Base-by-base conservation (phyloP, 2,113 vertebrate species). In the Lathamus discolor region DNA sequence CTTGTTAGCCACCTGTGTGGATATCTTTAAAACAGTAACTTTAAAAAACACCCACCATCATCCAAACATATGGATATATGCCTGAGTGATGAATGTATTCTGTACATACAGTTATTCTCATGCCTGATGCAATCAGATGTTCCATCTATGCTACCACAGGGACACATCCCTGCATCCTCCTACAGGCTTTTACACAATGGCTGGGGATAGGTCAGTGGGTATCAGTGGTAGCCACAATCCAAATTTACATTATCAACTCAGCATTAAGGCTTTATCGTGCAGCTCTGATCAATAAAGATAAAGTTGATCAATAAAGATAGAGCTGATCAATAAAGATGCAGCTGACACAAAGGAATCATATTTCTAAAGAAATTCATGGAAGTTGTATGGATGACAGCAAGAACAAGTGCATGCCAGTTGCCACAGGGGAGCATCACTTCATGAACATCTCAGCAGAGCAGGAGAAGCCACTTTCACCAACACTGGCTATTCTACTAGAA, bases 21-120 rank as follows among this genome's bases (percentile, higher is more conserved):
- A 51, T 95, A 92, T 95, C 88, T 96, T 96, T 97, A 92, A 96
- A 92, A 82, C 52, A 93, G 86, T 46, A 95, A 76, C 93, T 95
- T 94, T 93, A 81, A 86, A 95, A 96, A 96, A 96, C 93, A 96
- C 95, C 95, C 95, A 96, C 91, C 83, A 95, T 66, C 91, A 89
- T 93, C 74, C 86, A 93, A 96, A 95, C 93, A 95, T 92, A 96
- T 74, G 88, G 93, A 95, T 96, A 91, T 63, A 51, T 89, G 88
- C 86, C 91, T 92, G 86, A 86, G 46, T 92, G 96, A 85, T 96
- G 91, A 89, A 93, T 86, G 79, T 57, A 76, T 93, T 96, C 86
- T 89, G 88, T 86, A 79, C 49, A 3, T 92, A 69, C 39, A 90
- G 66, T 64, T 88, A 96, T 94, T 91, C 73, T 78, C 69, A 63